Percentiles rank a stretch among this genome's conserved stretches.
Evolutionary conservation across 2,797 vertebrate genomes (phyloP).

Genomic region (Pseudochirops corinnae): DNA sequence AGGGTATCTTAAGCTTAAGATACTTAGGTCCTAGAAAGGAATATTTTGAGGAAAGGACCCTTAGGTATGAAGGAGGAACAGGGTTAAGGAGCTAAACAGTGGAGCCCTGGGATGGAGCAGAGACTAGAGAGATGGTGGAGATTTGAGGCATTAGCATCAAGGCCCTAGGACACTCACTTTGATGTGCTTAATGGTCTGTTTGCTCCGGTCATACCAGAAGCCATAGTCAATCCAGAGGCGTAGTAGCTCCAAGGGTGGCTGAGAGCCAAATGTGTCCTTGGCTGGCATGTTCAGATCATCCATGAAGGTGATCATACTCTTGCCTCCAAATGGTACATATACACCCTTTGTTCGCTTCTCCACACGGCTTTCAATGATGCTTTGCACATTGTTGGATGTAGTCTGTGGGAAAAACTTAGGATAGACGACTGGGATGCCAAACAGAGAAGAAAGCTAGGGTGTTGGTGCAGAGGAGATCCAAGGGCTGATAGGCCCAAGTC

Average conservation of each 20-base stretch:
- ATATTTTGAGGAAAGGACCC: not conserved
- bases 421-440: not conserved
- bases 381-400: conserved; percentile 91
- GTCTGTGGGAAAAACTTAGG: conserved; percentile 83
- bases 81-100: not conserved
- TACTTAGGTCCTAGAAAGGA: not conserved
- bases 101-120: not conserved
- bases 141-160: not conserved
- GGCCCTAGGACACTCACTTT: conserved; percentile 86
- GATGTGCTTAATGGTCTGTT: conserved; percentile 89
- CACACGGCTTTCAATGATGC: conserved; percentile 90
- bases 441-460: not conserved
- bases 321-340: conserved; percentile 90
- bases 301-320: conserved; percentile 91
- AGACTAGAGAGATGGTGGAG: not conserved
- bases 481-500: not conserved
- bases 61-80: not conserved
- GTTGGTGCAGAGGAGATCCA: not conserved
- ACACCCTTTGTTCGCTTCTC: conserved; percentile 93
- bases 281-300: conserved; percentile 95
- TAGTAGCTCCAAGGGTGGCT: conserved; percentile 93
- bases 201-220: conserved; percentile 93
- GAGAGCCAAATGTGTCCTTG: conserved; percentile 91
- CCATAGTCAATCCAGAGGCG: conserved; percentile 93
- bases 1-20: not conserved